These are phyloP conservation scores for Chaetodon auriga DNA, from an alignment of 2,113 vertebrate genomes.

Conservation along the genomic window DNA sequence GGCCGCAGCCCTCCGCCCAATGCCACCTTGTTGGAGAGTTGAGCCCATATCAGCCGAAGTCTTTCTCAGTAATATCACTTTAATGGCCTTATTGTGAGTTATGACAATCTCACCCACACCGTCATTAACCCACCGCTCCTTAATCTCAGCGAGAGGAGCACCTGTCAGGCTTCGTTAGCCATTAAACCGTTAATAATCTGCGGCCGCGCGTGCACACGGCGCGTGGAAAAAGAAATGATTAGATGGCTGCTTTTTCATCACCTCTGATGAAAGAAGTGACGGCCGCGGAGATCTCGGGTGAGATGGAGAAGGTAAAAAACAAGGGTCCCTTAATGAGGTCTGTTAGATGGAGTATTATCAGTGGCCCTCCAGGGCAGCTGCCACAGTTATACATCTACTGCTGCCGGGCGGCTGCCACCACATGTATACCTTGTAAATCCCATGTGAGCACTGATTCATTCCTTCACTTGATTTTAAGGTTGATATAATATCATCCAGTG, in stretches of 20 bases:
- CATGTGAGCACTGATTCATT: constrained; percentile 40
- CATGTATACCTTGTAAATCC: constrained; percentile 21
- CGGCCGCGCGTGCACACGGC: neutral
- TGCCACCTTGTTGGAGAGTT: constrained; percentile 65
- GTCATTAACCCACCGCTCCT: constrained; percentile 81
- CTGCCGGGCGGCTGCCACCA: constrained; percentile 25
- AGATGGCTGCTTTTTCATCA: constrained; percentile 72
- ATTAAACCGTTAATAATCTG: constrained; percentile 82
- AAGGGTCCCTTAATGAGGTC: constrained; percentile 77
- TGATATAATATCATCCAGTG: constrained; percentile 32
- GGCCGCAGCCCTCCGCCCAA: constrained; percentile 35
- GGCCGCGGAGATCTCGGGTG: constrained; percentile 41
- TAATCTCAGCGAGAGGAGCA: constrained; percentile 79
- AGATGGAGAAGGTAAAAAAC: constrained; percentile 72
- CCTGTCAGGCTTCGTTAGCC: constrained; percentile 79
- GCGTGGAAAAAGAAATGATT: constrained; percentile 67
- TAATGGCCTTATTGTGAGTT: constrained; percentile 84
- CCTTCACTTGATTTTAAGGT: constrained; percentile 43
- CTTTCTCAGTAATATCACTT: constrained; percentile 77
- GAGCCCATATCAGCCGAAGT: constrained; percentile 65
- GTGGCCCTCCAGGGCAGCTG: constrained; percentile 64
- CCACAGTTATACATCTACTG: constrained; percentile 64
- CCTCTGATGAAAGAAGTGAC: constrained; percentile 37
- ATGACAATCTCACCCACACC: constrained; percentile 79
- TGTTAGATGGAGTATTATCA: constrained; percentile 76